Evolutionary conservation across 1,140 invertebrate species (phyloP).

Genomic region (Drosophila equinoxialis): DNA sequence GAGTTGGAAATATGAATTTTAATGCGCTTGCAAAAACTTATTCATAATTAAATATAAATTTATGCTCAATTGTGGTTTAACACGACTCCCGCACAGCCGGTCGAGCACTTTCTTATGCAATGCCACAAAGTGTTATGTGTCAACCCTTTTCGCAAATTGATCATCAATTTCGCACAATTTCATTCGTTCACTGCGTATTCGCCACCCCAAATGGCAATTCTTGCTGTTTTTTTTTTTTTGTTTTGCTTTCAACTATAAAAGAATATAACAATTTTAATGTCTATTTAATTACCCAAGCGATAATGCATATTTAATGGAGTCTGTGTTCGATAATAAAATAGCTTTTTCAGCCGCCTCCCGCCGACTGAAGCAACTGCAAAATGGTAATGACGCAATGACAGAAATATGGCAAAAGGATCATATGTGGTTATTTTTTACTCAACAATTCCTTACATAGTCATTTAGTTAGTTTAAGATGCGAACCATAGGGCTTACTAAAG

Average conservation of each 20-base stretch:
- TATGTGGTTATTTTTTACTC: too few relatives aligned
- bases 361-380: not conserved
- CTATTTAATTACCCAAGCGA: conserved; percentile 49
- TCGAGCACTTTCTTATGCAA: conserved; percentile 34
- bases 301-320: conserved; percentile 54
- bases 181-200: not conserved
- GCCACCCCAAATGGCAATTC: not conserved
- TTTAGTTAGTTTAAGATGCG: too few relatives aligned
- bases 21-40: conserved; percentile 76
- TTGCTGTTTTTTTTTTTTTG: not conserved
- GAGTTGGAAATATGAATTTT: conserved; percentile 75
- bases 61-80: conserved; percentile 77
- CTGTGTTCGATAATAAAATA: not conserved
- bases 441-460: too few relatives aligned
- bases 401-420: too few relatives aligned
- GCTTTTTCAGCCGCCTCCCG: not conserved
- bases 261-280: conserved; percentile 35
- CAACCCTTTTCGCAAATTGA: conserved; percentile 32
- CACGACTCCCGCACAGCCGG: conserved; percentile 41
- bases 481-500: too few relatives aligned
- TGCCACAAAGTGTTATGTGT: conserved; percentile 45
- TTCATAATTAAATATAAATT: conserved; percentile 82
- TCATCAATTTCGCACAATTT: conserved; percentile 4
- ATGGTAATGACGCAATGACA: too few relatives aligned
- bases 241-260: not conserved